Base-by-base conservation (phyloP, 2,888 invertebrate genomes). In the Dioctria linearis region DNA sequence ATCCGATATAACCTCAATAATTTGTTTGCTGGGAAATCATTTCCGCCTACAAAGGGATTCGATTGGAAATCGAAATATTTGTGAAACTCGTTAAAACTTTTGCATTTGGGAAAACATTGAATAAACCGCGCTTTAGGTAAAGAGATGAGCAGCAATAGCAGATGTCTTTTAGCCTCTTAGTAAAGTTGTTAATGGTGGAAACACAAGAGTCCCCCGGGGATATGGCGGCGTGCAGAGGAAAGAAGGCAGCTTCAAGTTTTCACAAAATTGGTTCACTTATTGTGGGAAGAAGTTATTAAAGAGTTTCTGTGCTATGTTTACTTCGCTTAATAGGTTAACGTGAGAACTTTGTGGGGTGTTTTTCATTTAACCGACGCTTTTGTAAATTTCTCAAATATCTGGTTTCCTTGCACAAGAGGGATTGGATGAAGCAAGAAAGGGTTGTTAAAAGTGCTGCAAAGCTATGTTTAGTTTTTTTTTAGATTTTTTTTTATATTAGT, bases 51-150 rank as follows among this genome's bases (percentile, higher is more conserved):
- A 76, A 46, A 13, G 63, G 63, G 57, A 76, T 46, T 49, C 61
- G 76, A 76, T 76, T 76, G 76, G 76, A 76, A 76, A 63, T 49
- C 76, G 49, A 76, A 76, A 61, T 76, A 76, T 76, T 76, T 76
- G 49, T 40, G 49, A 76, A 76, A 76, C 76, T 76, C 63, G 76
- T 76, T 76, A 76, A 76, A 76, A 76, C 63, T 76, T 76, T 61
- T 76, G 63, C 76, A 76, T 57, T 73, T 73, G 73, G 51, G 51
- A 54, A 54, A 54, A n/a, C 11, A 54, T 11, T 54, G 4, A 11
- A n/a, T 54, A 11, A 54, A 54, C 54, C 69, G 40, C 54, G 25
- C 25, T 25, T 25, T 39, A 46, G 25, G 51, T 49, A 69, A 69
- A 69, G 49, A 49, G 46, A 54, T 49, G 37, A 37, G 61, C 61